Conservation (phyloP, 2,888 invertebrate genomes). For the Dascillus cervinus region DNA sequence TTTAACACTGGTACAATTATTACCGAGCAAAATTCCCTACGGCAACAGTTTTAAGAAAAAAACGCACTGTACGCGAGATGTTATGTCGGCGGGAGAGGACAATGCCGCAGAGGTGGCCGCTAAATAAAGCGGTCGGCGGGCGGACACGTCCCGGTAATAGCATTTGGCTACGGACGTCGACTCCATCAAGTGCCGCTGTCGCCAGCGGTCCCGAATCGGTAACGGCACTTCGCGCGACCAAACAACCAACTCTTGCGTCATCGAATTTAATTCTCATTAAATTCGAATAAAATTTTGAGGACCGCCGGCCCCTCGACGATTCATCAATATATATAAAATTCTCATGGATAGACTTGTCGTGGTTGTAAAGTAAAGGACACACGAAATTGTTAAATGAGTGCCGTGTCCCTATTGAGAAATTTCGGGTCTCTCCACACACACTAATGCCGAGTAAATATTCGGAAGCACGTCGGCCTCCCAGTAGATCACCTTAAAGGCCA, state of each 20-base stretch:
- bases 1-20: no score
- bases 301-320: no score
- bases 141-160: slow-evolving; percentile 12
- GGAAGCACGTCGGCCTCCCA: slow-evolving; percentile 19
- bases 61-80: no score
- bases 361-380: not conserved
- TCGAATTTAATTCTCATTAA: no score
- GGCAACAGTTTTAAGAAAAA: no score
- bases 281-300: no score
- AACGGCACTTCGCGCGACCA: no score
- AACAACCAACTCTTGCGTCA: no score
- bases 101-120: slow-evolving; percentile 10
- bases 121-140: slow-evolving; percentile 11
- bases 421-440: no score
- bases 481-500: not conserved
- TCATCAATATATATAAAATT: no score
- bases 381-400: no score
- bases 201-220: not conserved
- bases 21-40: no score
- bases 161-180: slow-evolving; percentile 7
- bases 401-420: not conserved
- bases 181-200: slow-evolving; percentile 3
- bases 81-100: slow-evolving; percentile 4
- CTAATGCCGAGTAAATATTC: slow-evolving; percentile 15
- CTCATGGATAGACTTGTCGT: not conserved